Evolutionary conservation across 1,140 invertebrate genomes (phyloP).

Genomic region (Eufriesea mexicana): DNA sequence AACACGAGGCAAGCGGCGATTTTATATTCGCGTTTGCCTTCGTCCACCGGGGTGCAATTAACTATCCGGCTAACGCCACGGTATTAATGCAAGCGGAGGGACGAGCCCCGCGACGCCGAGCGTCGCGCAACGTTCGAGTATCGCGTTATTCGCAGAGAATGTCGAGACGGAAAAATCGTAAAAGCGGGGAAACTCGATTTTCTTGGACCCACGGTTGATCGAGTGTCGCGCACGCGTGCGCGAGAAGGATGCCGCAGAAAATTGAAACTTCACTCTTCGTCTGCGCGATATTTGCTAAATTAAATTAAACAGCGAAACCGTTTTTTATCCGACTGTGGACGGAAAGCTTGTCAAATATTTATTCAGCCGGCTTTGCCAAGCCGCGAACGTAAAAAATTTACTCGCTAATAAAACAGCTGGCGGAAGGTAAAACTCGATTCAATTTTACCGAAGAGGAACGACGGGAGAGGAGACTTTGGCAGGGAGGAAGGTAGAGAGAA

Average conservation of each 20-base stretch:
- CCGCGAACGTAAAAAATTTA: conserved; percentile 15
- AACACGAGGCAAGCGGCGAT: conserved; percentile 2
- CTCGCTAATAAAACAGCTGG: conserved; percentile 15
- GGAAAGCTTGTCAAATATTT: conserved; percentile 45
- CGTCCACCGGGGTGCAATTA: background rate
- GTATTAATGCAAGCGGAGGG: background rate
- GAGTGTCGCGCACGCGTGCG: background rate
- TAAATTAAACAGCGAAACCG: conserved; percentile 27
- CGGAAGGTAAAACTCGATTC: conserved; percentile 13
- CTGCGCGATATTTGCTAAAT: conserved; percentile 29
- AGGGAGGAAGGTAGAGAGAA: background rate
- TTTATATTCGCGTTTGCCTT: background rate
- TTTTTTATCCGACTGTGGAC: background rate
- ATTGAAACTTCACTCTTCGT: background rate
- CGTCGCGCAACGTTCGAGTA: no score
- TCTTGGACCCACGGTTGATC: background rate
- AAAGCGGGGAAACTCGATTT: no score
- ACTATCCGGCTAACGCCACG: background rate
- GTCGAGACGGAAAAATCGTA: no score
- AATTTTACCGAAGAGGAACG: background rate
- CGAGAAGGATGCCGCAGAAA: background rate
- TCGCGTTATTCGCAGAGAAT: no score
- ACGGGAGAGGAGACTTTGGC: no score
- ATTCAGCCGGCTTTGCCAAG: background rate
- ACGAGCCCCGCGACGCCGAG: background rate